Evolutionary conservation across 2,888 invertebrate species (phyloP).

Genomic region (Tiliacea citrago): DNA sequence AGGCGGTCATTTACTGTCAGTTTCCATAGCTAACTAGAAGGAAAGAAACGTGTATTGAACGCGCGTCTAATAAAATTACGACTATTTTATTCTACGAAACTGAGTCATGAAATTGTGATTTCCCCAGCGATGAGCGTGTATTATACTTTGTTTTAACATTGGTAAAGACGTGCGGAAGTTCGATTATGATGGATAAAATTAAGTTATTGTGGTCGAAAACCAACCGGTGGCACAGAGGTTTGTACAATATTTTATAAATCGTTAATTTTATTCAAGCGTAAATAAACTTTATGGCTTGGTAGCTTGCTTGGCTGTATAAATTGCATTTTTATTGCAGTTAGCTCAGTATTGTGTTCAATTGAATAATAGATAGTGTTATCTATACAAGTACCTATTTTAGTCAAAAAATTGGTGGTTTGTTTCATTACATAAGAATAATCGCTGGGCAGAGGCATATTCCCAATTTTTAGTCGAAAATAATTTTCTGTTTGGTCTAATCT

Average conservation of each 20-base stretch:
- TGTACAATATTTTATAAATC: conserved; percentile 9
- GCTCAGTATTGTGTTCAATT: background rate
- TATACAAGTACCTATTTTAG: background rate
- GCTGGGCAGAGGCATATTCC: background rate
- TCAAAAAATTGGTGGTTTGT: background rate
- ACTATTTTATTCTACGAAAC: conserved; percentile 6
- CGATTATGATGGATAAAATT: conserved; percentile 72
- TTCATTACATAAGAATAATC: background rate
- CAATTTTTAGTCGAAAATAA: background rate
- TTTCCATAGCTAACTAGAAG: background rate
- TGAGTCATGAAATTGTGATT: conserved; percentile 47
- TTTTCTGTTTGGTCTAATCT: background rate
- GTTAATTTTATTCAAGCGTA: background rate
- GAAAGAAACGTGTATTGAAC: background rate
- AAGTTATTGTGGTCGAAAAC: conserved; percentile 81
- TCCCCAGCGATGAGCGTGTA: too few species aligned
- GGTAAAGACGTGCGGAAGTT: conserved; percentile 18
- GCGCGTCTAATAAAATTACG: conserved; percentile 24
- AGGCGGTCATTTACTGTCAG: background rate
- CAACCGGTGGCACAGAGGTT: conserved; percentile 86
- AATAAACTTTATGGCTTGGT: background rate
- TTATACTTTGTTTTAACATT: background rate
- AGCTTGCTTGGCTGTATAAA: background rate
- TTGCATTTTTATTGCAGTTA: conserved; percentile 2
- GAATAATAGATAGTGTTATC: background rate